Conservation (phyloP, 2,888 invertebrate species). For the Coleophora flavipennella region DNA sequence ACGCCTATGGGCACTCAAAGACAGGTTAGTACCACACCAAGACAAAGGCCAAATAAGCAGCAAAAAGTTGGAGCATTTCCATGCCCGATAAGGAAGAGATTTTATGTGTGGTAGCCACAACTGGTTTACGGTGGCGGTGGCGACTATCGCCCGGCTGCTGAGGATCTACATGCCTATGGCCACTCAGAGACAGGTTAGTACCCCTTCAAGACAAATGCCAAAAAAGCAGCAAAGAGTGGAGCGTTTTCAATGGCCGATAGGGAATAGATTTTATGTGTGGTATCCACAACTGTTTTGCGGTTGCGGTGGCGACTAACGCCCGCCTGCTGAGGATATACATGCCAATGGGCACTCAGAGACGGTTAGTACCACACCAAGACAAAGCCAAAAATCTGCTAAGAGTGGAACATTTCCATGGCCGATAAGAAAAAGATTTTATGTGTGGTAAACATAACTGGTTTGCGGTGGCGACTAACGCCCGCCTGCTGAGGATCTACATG, state of each 20-base stretch:
- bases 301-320: constrained; percentile 84
- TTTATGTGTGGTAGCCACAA: constrained; percentile 76
- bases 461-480: too few species aligned
- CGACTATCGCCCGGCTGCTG: constrained; percentile 81
- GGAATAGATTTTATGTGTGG: constrained; percentile 81
- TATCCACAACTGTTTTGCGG: constrained; percentile 79
- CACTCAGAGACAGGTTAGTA: constrained; percentile 36
- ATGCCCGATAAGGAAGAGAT: constrained; percentile 87
- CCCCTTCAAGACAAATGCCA: too few species aligned
- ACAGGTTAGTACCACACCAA: constrained; percentile 71
- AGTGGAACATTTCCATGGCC: too few species aligned
- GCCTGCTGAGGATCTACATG: too few species aligned
- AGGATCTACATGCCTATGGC: constrained; percentile 91
- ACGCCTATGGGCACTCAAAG: constrained; percentile 90
- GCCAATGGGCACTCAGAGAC: constrained; percentile 89
- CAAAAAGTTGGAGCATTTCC: constrained; percentile 89
- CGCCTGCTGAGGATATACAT: constrained; percentile 88
- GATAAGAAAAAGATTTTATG: too few species aligned
- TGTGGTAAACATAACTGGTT: too few species aligned
- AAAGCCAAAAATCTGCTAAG: too few species aligned
- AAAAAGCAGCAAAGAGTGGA: constrained; percentile 89
- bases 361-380: too few species aligned
- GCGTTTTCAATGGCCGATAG: constrained; percentile 80
- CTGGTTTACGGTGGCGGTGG: constrained; percentile 84
- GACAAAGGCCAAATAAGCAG: constrained; percentile 53